Percentiles rank a stretch among this genome's conserved stretches.
phyloP scores from a whole-genome alignment of 2,888 invertebrate genomes.

The Prosapia bicincta region DNA sequence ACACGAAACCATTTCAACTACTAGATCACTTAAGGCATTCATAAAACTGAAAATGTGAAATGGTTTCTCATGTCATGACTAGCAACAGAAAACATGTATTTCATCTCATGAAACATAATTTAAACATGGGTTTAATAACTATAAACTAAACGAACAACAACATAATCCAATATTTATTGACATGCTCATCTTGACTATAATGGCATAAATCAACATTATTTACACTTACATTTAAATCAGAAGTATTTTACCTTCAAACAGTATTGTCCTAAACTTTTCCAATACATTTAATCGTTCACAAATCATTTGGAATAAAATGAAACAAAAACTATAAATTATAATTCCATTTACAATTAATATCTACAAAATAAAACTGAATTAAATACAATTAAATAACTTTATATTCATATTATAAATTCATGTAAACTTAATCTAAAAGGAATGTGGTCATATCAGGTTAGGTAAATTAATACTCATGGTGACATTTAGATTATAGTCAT shows the following conservation, averaged over 20 bases:
- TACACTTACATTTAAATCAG: slow-evolving; percentile 19
- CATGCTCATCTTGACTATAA: slow-evolving; percentile 14
- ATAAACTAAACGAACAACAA: slow-evolving; percentile 5
- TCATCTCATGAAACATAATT: no score
- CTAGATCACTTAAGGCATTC: no score
- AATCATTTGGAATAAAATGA: background rate
- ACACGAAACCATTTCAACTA: no score
- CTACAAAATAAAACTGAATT: background rate
- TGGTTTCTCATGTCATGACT: no score
- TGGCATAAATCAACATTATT: slow-evolving; percentile 22
- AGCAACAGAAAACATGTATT: no score
- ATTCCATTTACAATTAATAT: background rate
- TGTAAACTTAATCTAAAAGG: background rate
- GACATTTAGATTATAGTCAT: no score
- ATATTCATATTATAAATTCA: background rate
- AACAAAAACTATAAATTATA: background rate
- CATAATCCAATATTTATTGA: slow-evolving; percentile 28
- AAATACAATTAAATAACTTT: background rate
- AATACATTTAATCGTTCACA: background rate
- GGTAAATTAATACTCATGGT: no score
- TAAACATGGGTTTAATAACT: no score
- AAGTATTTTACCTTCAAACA: no score
- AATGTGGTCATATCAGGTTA: background rate
- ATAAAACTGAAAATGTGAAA: no score
- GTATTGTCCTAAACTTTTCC: background rate